Evolutionary conservation across 2,113 vertebrate species (phyloP), one percentile per base, ranked within the genome.

Genomic region (Apaloderma vittatum): DNA sequence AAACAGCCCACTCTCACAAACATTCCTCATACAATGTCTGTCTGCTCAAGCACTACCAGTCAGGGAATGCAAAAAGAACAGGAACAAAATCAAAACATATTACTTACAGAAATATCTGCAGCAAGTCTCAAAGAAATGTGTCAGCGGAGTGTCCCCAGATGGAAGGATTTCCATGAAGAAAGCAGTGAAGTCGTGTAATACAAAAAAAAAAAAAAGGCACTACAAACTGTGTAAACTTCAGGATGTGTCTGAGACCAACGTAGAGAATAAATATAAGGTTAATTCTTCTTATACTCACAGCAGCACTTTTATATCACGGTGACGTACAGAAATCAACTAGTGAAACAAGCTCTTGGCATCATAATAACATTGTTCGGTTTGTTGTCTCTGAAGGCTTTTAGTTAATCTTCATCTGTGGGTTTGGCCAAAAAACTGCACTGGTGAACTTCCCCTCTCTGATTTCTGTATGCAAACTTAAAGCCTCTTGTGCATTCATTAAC

Each of bases 401-500:
- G 59, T 86, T 92, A 86, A 90, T 78, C 82, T 83, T 94, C 80
- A 61, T 86, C 68, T 84, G 86, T 87, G 76, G 86, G 88, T 82
- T 96, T 97, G 92, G 92, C 76, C 83, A 72, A 57, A 87, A n/a
- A 81, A 94, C 81, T 46, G 54, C 65, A 23, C 36, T 84, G 59
- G 52, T 70, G 70, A 88, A 75, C 66, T 86, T 93, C 52, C 86
- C 72, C 15, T 68, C 79, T 86, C 86, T 8, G 12, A 80, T 90
- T 96, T 94, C 82, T 86, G 55, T 26, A 49, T 36, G 45, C 65
- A 92, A 92, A 84, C 73, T 58, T 37, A 52, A n/a, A 43, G 48
- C 55, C 95, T 91, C 91, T 81, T 68, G 72, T 89, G 76, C 27
- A 92, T 48, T 92, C 48, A n/a, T 81, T 92, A 95, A 96, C 87